Base-by-base conservation (phyloP, 2,113 vertebrate genomes). In the Apteryx owenii region DNA sequence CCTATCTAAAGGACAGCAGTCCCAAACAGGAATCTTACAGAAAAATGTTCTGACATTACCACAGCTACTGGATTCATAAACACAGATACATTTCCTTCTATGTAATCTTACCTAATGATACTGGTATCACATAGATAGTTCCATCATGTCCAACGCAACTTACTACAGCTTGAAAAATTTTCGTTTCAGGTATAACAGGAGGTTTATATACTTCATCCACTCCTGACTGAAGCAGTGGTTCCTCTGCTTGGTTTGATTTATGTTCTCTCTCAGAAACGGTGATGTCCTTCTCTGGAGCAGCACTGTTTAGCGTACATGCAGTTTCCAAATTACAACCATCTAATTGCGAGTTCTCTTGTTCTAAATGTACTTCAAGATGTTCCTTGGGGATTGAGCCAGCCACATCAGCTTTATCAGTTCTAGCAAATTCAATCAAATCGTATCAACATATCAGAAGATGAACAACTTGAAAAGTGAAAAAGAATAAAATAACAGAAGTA, bases 111-210 rank as follows among this genome's bases (percentile, higher is more conserved):
- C 98, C 98, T 94, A 81, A 95, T 61, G 89, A 95, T 85, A 96
- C 97, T 61, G 92, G 99, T 98, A 99, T 97, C 89, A 97, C 89
- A 68, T 99, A 99, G 95, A 99, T 98, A 71, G 99, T 97, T 69
- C 99, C 99, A 70, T 99, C 98, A 5, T 97, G 96, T 91, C 98
- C 98, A 81, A 99, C 25, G 9, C 97, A 98, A 54, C 98, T 98
- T 50, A 99, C 97, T 62, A 50, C 68, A 93, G 99, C 98, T 36
- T 95, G 94, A 69, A 98, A 98, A 73, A 88, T 48, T 89, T 98
- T 97, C 1, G 60, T 76, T 46, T 96, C 91, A 9, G 99, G 99
- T 85, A 99, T 88, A 95, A 98, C 33, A 20, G 99, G 99, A 46
- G 98, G 97, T 44, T 95, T 97, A 89, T 99, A 99, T 19, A 91